Percentiles rank a stretch among this genome's conserved stretches.
Evolutionary conservation across 2,888 invertebrate genomes (phyloP).

Genomic region (Cryptophagus acutangulus): DNA sequence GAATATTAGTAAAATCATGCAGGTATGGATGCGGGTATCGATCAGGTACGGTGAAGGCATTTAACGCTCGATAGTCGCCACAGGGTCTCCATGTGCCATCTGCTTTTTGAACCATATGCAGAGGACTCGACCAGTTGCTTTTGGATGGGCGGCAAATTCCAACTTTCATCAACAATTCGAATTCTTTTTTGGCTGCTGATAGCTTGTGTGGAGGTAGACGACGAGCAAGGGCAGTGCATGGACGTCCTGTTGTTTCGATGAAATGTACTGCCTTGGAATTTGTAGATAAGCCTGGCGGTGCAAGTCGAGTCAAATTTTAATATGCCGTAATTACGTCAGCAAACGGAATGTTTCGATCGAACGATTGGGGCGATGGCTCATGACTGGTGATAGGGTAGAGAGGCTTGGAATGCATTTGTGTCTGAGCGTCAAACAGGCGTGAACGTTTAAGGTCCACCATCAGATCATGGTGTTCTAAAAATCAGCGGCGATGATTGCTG

Average conservation of each 20-base stretch:
- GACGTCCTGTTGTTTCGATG: constrained; percentile 25
- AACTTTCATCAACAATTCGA: constrained; percentile 30
- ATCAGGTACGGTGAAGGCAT: constrained; percentile 31
- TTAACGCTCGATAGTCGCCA: constrained; percentile 36
- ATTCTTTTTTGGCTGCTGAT: constrained; percentile 30
- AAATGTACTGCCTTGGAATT: no score
- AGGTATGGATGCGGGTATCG: constrained; percentile 34
- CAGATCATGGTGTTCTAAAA: no score
- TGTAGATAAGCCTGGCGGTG: no score
- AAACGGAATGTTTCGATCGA: no score
- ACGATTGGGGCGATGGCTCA: no score
- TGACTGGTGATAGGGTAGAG: no score
- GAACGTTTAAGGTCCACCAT: no score
- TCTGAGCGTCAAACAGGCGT: no score
- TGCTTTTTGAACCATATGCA: constrained; percentile 36
- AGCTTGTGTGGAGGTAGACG: constrained; percentile 33
- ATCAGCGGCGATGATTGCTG: no score
- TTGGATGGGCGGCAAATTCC: constrained; percentile 23
- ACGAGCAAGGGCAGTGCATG: constrained; percentile 29
- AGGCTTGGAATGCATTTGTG: no score
- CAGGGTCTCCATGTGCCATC: constrained; percentile 34
- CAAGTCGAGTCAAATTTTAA: no score
- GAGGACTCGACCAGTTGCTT: constrained; percentile 34
- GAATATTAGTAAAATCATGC: constrained; percentile 31
- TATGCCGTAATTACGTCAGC: no score